These are phyloP conservation scores for Bergia sp. DNA, from an alignment of 92 coral and sea anemone species.

Conservation along the genomic window DNA sequence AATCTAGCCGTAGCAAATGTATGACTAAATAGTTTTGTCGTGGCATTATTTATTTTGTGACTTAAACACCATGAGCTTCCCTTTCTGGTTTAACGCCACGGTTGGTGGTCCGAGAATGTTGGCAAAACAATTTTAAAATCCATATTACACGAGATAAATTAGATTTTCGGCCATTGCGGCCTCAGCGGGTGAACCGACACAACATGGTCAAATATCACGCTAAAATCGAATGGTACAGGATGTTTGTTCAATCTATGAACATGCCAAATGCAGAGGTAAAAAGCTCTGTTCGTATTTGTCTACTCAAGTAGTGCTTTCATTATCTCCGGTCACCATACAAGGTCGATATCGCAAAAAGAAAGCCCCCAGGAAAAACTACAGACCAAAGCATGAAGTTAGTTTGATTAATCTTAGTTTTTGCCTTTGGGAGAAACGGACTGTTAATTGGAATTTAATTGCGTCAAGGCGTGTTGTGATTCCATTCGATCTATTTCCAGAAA, in stretches of 20 bases:
- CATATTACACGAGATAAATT: background rate
- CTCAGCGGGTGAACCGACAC: conserved; percentile 2
- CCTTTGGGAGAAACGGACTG: conserved; percentile 22
- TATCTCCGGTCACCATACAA: background rate
- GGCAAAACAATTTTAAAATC: conserved; percentile 21
- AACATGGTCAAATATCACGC: conserved; percentile 6
- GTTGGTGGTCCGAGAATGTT: conserved; percentile 10
- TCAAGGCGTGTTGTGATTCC: background rate
- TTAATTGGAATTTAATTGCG: conserved; percentile 27
- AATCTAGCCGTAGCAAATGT: background rate
- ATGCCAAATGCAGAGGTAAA: background rate
- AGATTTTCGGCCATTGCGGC: background rate
- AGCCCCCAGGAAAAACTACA: background rate
- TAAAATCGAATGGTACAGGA: background rate
- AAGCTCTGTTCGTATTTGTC: background rate
- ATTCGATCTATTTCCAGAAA: background rate
- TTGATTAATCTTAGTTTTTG: conserved; percentile 8
- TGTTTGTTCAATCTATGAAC: conserved; percentile 7
- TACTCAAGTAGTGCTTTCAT: background rate
- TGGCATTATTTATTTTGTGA: background rate
- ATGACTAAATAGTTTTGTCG: background rate
- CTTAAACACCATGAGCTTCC: background rate
- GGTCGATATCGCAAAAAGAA: conserved; percentile 1
- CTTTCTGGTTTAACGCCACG: background rate
- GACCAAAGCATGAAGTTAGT: background rate